phyloP scores from a whole-genome alignment of 2,113 vertebrate species.

The Gila orcuttii region DNA sequence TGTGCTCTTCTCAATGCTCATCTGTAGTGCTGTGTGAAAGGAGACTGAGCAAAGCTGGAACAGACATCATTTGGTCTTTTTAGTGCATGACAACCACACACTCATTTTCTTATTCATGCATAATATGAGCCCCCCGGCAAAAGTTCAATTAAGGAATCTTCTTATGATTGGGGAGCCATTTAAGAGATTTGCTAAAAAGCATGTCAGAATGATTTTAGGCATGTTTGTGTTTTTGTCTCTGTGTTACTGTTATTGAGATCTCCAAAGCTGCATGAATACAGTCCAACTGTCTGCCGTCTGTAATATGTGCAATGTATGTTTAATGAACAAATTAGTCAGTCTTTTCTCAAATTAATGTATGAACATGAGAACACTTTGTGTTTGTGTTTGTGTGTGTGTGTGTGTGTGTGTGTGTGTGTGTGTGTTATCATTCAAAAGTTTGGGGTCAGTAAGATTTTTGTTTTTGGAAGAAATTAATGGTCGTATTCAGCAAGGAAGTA shows the following conservation, averaged over 20 bases:
- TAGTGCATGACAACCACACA: background rate
- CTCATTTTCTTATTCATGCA: constrained; percentile 16
- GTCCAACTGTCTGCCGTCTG: background rate
- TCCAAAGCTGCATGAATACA: background rate
- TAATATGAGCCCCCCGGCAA: constrained; percentile 41
- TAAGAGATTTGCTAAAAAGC: constrained; percentile 46
- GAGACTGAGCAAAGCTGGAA: constrained; percentile 27
- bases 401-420: too few species aligned
- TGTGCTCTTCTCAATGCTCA: constrained; percentile 1
- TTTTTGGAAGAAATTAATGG: too few species aligned
- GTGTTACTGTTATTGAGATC: background rate
- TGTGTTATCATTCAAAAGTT: too few species aligned
- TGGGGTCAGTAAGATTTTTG: too few species aligned
- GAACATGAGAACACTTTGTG: too few species aligned
- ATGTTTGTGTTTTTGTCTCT: constrained; percentile 22
- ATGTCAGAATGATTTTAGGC: constrained; percentile 32
- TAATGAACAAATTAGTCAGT: background rate
- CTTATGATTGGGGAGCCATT: constrained; percentile 41
- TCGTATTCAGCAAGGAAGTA: too few species aligned
- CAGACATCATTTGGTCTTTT: constrained; percentile 15
- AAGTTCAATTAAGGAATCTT: constrained; percentile 53
- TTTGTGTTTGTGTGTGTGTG: too few species aligned
- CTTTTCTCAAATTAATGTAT: too few species aligned
- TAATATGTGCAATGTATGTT: constrained; percentile 5
- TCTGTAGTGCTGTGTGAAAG: background rate